Evolutionary conservation across 2,888 invertebrate genomes (phyloP).

Genomic region (Leptinotarsa haldemani): DNA sequence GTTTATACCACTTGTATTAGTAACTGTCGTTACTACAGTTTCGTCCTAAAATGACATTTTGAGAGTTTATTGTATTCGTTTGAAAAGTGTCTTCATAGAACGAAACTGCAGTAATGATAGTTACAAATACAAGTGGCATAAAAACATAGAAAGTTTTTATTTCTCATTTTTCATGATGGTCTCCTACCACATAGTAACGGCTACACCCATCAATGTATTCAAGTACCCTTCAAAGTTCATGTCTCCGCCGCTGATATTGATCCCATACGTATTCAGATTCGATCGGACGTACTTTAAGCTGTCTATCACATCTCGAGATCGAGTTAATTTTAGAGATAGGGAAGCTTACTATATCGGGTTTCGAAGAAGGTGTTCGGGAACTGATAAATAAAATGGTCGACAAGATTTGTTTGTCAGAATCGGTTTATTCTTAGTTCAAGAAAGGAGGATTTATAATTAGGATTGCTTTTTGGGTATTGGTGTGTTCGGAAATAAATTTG

Average conservation of each 20-base stretch:
- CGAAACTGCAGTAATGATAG: no score
- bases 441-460: background rate
- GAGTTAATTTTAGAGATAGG: conserved; percentile 29
- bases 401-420: conserved; percentile 11
- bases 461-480: background rate
- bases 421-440: conserved; percentile 13
- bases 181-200: no score
- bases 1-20: no score
- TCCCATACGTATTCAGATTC: conserved; percentile 10
- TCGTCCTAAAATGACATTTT: no score
- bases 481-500: background rate
- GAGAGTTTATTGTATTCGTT: no score
- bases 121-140: no score
- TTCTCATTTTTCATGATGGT: no score
- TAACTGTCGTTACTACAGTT: no score
- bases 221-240: background rate
- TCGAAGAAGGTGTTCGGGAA: conserved; percentile 1
- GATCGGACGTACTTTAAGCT: conserved; percentile 3
- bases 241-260: conserved; percentile 10
- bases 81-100: no score
- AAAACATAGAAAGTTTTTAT: no score
- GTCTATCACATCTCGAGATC: conserved; percentile 21
- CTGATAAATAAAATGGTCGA: conserved; percentile 16
- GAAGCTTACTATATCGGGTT: conserved; percentile 14
- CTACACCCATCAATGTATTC: background rate